phyloP scores from a whole-genome alignment of 2,888 invertebrate species.

The Spodoptera exigua region DNA sequence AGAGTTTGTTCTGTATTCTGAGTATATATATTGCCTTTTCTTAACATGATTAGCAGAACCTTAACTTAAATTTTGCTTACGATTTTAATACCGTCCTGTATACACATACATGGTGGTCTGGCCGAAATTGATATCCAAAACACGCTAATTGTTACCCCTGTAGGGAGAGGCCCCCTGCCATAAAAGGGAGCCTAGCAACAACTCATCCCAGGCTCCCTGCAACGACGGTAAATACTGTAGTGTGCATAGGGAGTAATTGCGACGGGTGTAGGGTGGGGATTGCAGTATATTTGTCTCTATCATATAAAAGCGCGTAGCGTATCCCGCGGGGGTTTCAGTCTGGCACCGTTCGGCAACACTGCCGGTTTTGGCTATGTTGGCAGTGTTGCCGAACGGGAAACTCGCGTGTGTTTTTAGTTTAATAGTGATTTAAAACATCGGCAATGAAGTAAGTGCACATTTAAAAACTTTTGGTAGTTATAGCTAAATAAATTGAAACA shows the following conservation, averaged over 20 bases:
- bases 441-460: not conserved
- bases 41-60: too few species aligned
- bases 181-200: not conserved
- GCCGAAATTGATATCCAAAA: conserved; percentile 2
- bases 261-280: not conserved
- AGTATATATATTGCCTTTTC: too few species aligned
- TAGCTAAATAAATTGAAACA: too few species aligned
- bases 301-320: not conserved
- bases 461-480: too few species aligned
- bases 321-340: not conserved
- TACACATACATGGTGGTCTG: not conserved
- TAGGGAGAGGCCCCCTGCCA: not conserved
- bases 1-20: too few species aligned
- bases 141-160: not conserved
- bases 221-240: not conserved
- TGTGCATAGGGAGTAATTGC: not conserved
- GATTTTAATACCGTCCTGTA: too few species aligned
- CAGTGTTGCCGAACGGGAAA: not conserved
- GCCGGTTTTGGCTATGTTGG: not conserved
- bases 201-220: not conserved
- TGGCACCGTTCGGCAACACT: not conserved
- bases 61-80: too few species aligned
- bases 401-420: too few species aligned
- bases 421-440: too few species aligned
- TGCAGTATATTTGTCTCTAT: not conserved